Evolutionary conservation across 2,888 invertebrate species (phyloP), one percentile per base, ranked within the genome.

Genomic region (Sialis lutaria): DNA sequence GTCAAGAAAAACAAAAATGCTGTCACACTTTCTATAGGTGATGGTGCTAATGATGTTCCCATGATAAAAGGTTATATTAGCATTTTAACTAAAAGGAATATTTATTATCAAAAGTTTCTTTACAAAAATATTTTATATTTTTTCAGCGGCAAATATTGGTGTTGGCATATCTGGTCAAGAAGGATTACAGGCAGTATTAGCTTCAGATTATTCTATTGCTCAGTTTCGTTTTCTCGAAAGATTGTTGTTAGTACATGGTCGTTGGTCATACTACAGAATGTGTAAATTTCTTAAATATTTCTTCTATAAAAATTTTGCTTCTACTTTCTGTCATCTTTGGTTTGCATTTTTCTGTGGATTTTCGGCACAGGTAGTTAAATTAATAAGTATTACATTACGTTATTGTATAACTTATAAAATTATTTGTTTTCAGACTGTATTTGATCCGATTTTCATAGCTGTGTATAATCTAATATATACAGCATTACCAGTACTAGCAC

Each of bases 221-320:
- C 97, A 98, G 73, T 97, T 98, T 72, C 76, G 89, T 48, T 98
- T 88, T 69, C 75, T 98, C 54, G 95, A 98, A 69, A 74, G 96
- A 46, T 72, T 97, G 47, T 73, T 98, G 44, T 70, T 97, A 56
- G 96, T 97, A 31, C 93, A 93, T 67, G 93, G 93, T 33, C 77
- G 92, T 54, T 93, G 95, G 97, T 97, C 96, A 2, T 99, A 99
- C 67, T 88, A 82, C 67, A 75, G 97, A 56, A 97, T 97, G 96
- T 91, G 91, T 75, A 96, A 92, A 74, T 97, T 97, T 69, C 78
- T 97, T 60, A 75, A 90, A 53, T 98, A 98, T 69, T 98, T 98
- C 74, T 98, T 99, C 79, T 98, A 98, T 73, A 98, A 98, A 73
- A 98, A 98, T 69, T 97, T 98, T 72, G 96, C 97, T 53, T 98